Evolutionary conservation across 92 coral and sea anemone genomes (phyloP), one percentile per base, ranked within the genome.

Genomic region (Porites cylindrica): DNA sequence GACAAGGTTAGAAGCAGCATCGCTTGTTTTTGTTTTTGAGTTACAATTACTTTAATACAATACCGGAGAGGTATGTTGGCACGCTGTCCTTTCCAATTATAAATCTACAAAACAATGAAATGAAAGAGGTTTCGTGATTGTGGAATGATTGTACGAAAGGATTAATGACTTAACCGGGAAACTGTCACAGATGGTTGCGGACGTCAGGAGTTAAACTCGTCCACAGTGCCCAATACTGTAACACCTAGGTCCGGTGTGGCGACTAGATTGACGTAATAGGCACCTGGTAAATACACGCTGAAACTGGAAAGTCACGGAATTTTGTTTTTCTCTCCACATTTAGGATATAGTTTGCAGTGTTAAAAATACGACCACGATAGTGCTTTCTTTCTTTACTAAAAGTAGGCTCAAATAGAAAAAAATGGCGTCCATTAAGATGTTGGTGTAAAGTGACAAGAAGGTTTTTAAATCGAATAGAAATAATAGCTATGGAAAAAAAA

Each of bases 241-340:
- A 60, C 86, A 58, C 69, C 47, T 29, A 82, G 78, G 86, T 82
- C 86, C 87, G 79, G 80, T 83, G 87, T 83, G 87, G 87, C 87
- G 87, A 64, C 86, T 61, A 62, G 1, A 53, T 74, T 83, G 79
- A 75, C 87, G 80, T 83, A 80, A 83, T 23, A 62, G 79, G 79
- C 87, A 73, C 29, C 87, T 24, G 66, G 13, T 20, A 61, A 83
- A 62, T 50, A 50, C 72, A 73, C 80, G 87, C 87, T 61, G 74
- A 14, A 59, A 26, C 87, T 50, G 5, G 21, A 38, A 64, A 83
- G 87, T 83, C 87, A 83, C 87, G 87, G 72, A 74, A 83, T 73
- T 73, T 14, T 73, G 81, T 83, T 83, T 83, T 83, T 10, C 29
- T 61, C 51, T 20, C 64, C 10, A 58, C 19, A n/a, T 18, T 56